These are phyloP conservation scores for Chloroceryle inda DNA, from an alignment of 2,797 vertebrate genomes.

Conservation along the genomic window DNA sequence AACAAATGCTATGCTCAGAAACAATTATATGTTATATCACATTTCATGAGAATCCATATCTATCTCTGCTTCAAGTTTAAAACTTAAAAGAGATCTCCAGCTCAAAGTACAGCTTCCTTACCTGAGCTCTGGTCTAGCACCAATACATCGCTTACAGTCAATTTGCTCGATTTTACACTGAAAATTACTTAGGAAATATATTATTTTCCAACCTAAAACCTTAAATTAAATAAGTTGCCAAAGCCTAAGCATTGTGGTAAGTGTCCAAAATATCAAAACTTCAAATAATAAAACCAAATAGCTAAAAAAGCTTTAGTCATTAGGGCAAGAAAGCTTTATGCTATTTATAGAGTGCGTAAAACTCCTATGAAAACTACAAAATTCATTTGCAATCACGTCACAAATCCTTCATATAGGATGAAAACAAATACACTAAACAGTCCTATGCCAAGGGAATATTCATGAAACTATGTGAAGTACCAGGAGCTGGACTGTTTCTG, in stretches of 20 bases:
- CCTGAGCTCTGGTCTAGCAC: background rate
- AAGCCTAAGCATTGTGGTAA: no score
- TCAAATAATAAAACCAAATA: background rate
- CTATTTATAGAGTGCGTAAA: background rate
- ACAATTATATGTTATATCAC: background rate
- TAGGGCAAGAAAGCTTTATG: background rate
- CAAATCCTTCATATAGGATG: background rate
- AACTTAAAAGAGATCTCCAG: background rate
- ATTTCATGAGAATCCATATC: background rate
- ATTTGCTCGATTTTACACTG: background rate
- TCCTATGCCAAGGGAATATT: background rate
- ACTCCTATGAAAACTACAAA: background rate
- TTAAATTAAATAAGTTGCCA: background rate
- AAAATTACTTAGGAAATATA: no score
- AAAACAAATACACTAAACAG: background rate
- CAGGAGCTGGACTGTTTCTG: background rate
- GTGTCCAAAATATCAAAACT: background rate
- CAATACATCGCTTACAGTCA: background rate
- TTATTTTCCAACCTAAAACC: background rate
- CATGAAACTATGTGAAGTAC: background rate
- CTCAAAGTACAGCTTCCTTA: background rate
- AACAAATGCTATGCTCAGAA: background rate
- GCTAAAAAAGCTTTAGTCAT: background rate
- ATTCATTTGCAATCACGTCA: conserved; percentile 7
- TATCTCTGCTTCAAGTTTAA: background rate